Evolutionary conservation across 2,888 invertebrate species (phyloP).

Genomic region (Caenorhabditis drosophilae): DNA sequence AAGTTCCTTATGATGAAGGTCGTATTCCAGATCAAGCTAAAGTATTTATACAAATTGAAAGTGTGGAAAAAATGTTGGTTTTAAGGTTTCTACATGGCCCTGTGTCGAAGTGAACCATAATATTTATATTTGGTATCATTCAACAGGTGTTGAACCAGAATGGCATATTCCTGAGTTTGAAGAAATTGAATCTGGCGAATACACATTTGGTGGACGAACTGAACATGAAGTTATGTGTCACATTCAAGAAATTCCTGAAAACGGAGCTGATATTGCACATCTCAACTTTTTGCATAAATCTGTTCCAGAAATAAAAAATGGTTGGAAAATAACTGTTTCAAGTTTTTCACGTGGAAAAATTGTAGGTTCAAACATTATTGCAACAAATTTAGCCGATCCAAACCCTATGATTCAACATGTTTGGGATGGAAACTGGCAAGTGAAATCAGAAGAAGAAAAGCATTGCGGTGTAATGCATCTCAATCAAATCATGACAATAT

Average conservation of each 20-base stretch:
- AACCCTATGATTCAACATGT: constrained; percentile 71
- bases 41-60: constrained; percentile 49
- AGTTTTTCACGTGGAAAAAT: background rate
- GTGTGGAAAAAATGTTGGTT: background rate
- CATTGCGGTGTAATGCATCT: constrained; percentile 78
- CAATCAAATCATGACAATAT: constrained; percentile 72
- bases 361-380: constrained; percentile 47
- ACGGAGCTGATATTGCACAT: constrained; percentile 85
- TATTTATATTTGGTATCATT: constrained; percentile 84
- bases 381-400: constrained; percentile 46
- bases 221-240: constrained; percentile 74
- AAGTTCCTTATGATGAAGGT: constrained; percentile 78
- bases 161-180: constrained; percentile 77
- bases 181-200: constrained; percentile 74
- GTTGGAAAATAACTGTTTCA: background rate
- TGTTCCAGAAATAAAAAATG: constrained; percentile 30
- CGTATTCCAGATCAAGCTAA: constrained; percentile 76
- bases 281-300: constrained; percentile 78
- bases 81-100: constrained; percentile 76
- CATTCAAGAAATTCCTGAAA: constrained; percentile 84
- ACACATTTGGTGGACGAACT: constrained; percentile 80
- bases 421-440: constrained; percentile 77
- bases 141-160: constrained; percentile 77
- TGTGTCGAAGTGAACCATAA: constrained; percentile 78
- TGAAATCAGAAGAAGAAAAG: constrained; percentile 71